A percentile compares a stretch with the other conserved stretches of the same genome.
phyloP scores from a whole-genome alignment of 2,888 invertebrate genomes.

The Itoplectis maculator region DNA sequence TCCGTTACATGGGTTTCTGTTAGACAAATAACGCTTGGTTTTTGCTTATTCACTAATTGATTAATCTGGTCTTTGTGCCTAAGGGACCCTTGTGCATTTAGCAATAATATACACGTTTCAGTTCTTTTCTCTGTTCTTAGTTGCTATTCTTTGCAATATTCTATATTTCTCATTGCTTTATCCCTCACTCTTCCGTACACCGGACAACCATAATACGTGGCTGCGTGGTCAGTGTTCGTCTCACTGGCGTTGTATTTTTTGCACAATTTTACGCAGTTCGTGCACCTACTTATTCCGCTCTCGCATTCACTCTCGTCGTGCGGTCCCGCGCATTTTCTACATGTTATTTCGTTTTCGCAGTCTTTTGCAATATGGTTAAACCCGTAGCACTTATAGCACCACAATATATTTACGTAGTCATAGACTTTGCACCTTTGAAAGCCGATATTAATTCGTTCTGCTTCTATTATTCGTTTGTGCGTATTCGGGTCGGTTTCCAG shows the following conservation, averaged over 20 bases:
- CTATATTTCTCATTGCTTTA: neutral
- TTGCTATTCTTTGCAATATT: neutral
- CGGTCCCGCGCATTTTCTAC: neutral
- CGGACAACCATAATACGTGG: conserved; percentile 3
- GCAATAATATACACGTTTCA: neutral
- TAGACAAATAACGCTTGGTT: conserved; percentile 49
- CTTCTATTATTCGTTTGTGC: neutral
- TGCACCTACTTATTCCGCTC: neutral
- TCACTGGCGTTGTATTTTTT: conserved; percentile 11
- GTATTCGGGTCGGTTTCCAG: conserved; percentile 2
- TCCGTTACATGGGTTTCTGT: conserved; percentile 58
- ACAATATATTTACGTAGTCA: neutral
- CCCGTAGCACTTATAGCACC: neutral
- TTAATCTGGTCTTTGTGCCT: conserved; percentile 64
- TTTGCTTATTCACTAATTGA: conserved; percentile 33
- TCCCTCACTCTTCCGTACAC: neutral
- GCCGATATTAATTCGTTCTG: conserved; percentile 2
- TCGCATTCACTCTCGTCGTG: neutral
- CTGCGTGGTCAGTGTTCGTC: neutral
- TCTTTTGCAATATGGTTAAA: conserved; percentile 1
- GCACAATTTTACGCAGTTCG: conserved; percentile 3
- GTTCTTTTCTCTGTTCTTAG: neutral
- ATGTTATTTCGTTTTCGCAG: neutral
- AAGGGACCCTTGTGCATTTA: conserved; percentile 45
- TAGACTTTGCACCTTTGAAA: conserved; percentile 7